phyloP scores from a whole-genome alignment of 2,113 vertebrate species.

The Orientallactaga bullata region DNA sequence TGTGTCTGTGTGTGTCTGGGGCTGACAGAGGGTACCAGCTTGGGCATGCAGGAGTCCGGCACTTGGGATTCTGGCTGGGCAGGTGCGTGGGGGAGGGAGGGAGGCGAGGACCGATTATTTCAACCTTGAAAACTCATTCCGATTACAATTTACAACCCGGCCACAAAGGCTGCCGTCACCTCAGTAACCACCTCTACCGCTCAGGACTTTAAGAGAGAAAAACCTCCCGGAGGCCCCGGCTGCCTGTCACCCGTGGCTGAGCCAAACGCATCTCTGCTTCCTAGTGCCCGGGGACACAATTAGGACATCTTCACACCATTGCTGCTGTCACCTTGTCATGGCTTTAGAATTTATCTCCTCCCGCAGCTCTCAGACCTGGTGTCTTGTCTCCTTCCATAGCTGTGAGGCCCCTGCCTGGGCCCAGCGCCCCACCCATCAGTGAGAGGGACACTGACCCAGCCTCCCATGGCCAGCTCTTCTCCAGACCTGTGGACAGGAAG shows the following conservation, averaged over 20 bases:
- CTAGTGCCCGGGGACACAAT: constrained; percentile 82
- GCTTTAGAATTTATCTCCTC: constrained; percentile 69
- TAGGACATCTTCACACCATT: constrained; percentile 81
- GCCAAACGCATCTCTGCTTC: constrained; percentile 60
- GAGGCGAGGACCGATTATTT: constrained; percentile 70
- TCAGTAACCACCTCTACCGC: constrained; percentile 75
- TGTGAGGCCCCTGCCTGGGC: neutral
- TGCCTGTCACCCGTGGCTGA: constrained; percentile 72
- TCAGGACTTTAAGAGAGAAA: constrained; percentile 64
- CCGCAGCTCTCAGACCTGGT: neutral
- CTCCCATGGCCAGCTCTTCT: neutral
- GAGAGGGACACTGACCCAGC: neutral
- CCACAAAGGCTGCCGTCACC: constrained; percentile 78
- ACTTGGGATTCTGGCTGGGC: neutral
- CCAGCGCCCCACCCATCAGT: neutral
- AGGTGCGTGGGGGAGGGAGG: neutral
- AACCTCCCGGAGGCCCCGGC: constrained; percentile 45
- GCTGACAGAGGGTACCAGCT: neutral
- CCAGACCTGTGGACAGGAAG: neutral
- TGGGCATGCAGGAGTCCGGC: fast-evolving
- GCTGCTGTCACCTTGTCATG: constrained; percentile 54
- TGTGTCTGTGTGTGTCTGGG: neutral
- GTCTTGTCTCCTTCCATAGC: constrained; percentile 25
- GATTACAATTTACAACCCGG: constrained; percentile 83
- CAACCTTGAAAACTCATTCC: constrained; percentile 84